These are phyloP conservation scores for Podilymbus podiceps DNA, from an alignment of 2,113 vertebrate genomes.

Conservation along the genomic window DNA sequence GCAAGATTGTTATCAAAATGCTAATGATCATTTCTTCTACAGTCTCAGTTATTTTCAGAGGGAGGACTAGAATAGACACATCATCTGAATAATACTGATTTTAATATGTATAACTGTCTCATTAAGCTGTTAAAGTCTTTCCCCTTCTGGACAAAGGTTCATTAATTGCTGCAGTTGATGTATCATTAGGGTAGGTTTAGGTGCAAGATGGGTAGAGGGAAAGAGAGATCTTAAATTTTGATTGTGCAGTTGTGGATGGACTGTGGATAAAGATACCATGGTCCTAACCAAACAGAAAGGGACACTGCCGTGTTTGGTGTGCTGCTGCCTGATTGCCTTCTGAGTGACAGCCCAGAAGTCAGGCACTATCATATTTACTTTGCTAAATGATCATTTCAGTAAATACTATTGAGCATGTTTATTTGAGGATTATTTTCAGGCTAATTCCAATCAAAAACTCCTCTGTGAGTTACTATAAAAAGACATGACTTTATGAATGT, in stretches of 20 bases:
- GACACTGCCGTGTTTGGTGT: background rate
- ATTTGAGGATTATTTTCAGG: slow-evolving; percentile 30
- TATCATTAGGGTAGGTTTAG: background rate
- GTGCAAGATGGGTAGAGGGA: background rate
- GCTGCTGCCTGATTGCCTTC: background rate
- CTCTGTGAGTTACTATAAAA: background rate
- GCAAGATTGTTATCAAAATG: slow-evolving; percentile 61
- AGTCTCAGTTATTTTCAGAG: slow-evolving; percentile 51
- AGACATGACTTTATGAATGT: background rate
- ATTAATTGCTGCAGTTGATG: slow-evolving; percentile 14
- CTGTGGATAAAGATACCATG: accelerated
- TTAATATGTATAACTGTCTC: slow-evolving; percentile 52
- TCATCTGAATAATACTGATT: slow-evolving; percentile 56
- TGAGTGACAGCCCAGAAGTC: background rate
- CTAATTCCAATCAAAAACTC: slow-evolving; percentile 11
- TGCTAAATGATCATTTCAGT: background rate
- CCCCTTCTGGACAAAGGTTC: slow-evolving; percentile 42
- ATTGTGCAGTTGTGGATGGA: background rate
- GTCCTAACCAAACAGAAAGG: background rate
- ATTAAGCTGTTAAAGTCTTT: slow-evolving; percentile 47
- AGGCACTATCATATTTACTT: background rate
- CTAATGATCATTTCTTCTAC: slow-evolving; percentile 42
- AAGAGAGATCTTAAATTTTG: background rate
- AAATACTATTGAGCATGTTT: slow-evolving; percentile 28
- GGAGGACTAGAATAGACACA: slow-evolving; percentile 38